Base-by-base conservation (phyloP, 2,888 invertebrate species). In the Oscheius sp. region DNA sequence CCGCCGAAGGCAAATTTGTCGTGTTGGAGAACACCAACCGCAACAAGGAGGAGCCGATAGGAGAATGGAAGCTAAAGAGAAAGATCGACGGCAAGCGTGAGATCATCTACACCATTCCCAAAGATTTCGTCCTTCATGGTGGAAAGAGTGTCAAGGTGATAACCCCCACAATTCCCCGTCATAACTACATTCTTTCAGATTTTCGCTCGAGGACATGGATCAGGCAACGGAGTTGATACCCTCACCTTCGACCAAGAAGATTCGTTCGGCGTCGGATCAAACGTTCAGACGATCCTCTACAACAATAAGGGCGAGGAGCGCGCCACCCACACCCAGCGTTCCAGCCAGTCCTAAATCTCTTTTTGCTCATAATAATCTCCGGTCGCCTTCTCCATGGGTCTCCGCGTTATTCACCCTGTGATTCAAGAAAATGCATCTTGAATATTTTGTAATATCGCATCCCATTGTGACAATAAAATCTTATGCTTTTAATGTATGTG, bases 1-100 rank as follows among this genome's bases (percentile, higher is more conserved):
- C 89, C 73, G 90, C 90, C 9, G 90, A 91, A 75, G 91, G 91
- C 68, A 90, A 90, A 79, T 91, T 85, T 85, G 89, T 91, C 83
- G 84, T 89, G 53, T 79, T 91, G 37, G 91, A 91, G 84, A 91
- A 91, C 84, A 91, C 91, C 48, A 89, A 90, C 76, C 86, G 89
- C 63, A 78, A 83, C 76, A 90, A 90, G 81, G 90, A 90, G 55
- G 90, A 91, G 73, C 86, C 86, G 70, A 76, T 91, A 65, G 88
- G 78, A 74, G 90, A 90, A 71, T 91, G 90, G 90, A 90, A 85
- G 76, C 75, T 91, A 76, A 88, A 86, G 79, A 85, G 91, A 70
- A 76, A 83, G 74, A 87, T 91, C 74, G 90, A 91, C 79, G 89
- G 89, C 74, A 85, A 86, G 77, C 78, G 80, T 29, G 88, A 88